These are phyloP conservation scores for Ceratoteleas bidentatus DNA, from an alignment of 1,140 invertebrate genomes.

Conservation along the genomic window DNA sequence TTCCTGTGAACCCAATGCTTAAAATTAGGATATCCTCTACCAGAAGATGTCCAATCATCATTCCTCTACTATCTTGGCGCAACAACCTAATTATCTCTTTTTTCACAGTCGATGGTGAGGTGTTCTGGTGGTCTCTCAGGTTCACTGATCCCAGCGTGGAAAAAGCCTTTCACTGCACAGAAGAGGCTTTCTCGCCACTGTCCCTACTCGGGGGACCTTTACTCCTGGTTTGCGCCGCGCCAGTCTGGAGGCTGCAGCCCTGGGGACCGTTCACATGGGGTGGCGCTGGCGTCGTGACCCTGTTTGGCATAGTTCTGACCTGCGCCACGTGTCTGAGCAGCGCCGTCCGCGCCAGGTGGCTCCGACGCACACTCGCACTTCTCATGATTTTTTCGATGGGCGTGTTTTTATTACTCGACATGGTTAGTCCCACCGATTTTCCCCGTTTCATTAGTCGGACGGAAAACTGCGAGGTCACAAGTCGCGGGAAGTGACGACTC, in stretches of 20 bases:
- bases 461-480: too few relatives aligned
- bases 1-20: too few relatives aligned
- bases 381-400: constrained; percentile 78
- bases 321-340: constrained; percentile 78
- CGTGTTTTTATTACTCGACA: constrained; percentile 77
- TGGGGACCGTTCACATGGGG: constrained; percentile 80
- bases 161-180: constrained; percentile 85
- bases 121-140: constrained; percentile 84
- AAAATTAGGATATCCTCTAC: too few relatives aligned
- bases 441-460: too few relatives aligned
- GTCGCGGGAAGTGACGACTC: too few relatives aligned
- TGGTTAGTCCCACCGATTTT: too few relatives aligned
- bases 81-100: too few relatives aligned
- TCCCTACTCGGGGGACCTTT: constrained; percentile 85
- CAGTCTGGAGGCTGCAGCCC: constrained; percentile 80
- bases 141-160: too few relatives aligned
- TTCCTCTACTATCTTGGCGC: too few relatives aligned
- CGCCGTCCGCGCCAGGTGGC: constrained; percentile 77
- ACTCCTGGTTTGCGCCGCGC: constrained; percentile 83
- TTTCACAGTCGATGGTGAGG: constrained; percentile 76
- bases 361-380: constrained; percentile 75
- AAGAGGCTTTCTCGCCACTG: constrained; percentile 85
- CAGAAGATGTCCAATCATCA: too few relatives aligned
- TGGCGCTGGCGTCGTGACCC: constrained; percentile 74
- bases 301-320: constrained; percentile 76